phyloP scores from a whole-genome alignment of 2,888 invertebrate genomes.

The Calameuta filiformis region DNA sequence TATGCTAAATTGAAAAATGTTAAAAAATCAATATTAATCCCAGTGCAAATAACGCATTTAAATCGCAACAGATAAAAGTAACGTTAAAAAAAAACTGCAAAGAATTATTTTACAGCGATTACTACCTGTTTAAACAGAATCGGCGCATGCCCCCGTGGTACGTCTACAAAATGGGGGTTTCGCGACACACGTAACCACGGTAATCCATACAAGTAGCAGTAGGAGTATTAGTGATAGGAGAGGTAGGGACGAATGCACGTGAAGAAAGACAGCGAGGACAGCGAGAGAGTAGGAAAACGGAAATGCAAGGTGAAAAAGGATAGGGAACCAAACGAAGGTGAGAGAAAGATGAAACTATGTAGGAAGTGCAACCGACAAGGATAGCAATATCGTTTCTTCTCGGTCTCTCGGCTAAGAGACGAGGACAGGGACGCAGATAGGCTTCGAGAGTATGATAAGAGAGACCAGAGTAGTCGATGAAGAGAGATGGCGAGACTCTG shows the following conservation, averaged over 20 bases:
- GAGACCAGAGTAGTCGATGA: constrained; percentile 26
- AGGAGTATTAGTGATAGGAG: constrained; percentile 33
- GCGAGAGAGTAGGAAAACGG: constrained; percentile 10
- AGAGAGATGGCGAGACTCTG: constrained; percentile 39
- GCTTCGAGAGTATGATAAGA: constrained; percentile 14
- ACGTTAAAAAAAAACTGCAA: background rate
- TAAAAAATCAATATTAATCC: background rate
- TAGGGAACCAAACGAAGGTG: background rate
- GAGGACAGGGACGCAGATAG: background rate
- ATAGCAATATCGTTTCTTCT: background rate
- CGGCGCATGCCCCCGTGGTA: constrained; percentile 39
- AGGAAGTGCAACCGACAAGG: background rate
- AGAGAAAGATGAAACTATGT: constrained; percentile 13
- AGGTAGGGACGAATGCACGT: constrained; percentile 22
- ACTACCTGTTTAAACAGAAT: constrained; percentile 12
- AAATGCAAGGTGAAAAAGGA: constrained; percentile 22
- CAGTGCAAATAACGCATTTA: background rate
- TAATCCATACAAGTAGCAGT: background rate
- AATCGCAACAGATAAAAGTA: background rate
- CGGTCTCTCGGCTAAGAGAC: background rate
- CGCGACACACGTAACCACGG: background rate
- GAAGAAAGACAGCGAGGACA: constrained; percentile 1
- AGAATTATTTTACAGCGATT: background rate
- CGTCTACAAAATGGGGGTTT: background rate
- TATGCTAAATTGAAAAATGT: background rate